Conservation (phyloP, 2,797 vertebrate genomes). For the Strix occidentalis region DNA sequence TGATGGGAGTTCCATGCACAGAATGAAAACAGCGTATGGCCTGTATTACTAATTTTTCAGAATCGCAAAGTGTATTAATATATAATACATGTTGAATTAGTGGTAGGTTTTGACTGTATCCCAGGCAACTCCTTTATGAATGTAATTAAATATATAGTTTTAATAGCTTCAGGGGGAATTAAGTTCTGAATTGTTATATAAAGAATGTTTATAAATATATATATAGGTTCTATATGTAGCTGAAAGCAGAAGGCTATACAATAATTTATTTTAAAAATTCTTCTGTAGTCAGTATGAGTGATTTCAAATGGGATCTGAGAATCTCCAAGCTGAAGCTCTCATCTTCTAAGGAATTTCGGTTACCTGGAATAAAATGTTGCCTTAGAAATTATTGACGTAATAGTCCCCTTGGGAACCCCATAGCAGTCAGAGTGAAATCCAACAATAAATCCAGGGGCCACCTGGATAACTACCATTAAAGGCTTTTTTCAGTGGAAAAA, state of each 20-base stretch:
- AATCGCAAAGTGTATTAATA: background rate
- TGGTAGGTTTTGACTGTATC: background rate
- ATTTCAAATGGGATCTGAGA: conserved; percentile 64
- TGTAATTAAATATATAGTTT: conserved; percentile 5
- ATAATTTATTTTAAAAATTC: conserved; percentile 37
- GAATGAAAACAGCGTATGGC: background rate
- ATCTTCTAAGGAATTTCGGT: conserved; percentile 77
- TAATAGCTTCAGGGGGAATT: background rate
- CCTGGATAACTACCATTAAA: conserved; percentile 75
- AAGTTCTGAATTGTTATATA: conserved; percentile 8
- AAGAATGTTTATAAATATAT: conserved; percentile 28
- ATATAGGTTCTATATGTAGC: background rate
- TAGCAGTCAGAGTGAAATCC: conserved; percentile 76
- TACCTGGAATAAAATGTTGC: conserved; percentile 79
- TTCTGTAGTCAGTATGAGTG: conserved; percentile 40
- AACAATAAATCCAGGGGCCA: conserved; percentile 79
- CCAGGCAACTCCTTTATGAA: conserved; percentile 17
- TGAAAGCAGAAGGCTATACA: background rate
- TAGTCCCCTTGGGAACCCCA: conserved; percentile 72
- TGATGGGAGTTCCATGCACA: background rate
- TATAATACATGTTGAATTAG: background rate
- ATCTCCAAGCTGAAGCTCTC: conserved; percentile 70
- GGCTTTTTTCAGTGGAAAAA: conserved; percentile 66
- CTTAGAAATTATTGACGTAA: conserved; percentile 78
- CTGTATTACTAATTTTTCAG: background rate